Evolutionary conservation across 2,113 vertebrate species (phyloP).

Genomic region (Amazona vittata): DNA sequence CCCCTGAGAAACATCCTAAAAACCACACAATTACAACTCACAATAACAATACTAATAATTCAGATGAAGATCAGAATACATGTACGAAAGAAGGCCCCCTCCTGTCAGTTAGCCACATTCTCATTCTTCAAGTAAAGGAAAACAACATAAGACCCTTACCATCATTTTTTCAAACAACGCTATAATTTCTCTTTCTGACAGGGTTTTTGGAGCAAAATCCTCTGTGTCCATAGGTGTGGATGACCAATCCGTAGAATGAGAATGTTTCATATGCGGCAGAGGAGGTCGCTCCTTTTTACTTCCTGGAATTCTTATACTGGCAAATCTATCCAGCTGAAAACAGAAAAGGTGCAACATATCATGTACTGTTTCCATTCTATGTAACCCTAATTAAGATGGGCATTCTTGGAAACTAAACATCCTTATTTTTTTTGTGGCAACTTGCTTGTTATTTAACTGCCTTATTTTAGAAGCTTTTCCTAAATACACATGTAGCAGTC

Average conservation of each 20-base stretch:
- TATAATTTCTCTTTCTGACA: conserved; percentile 56
- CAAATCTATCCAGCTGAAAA: conserved; percentile 66
- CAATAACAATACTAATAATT: neutral
- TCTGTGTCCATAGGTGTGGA: neutral
- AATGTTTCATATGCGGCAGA: conserved; percentile 26
- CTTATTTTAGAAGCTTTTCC: neutral
- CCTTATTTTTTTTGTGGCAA: neutral
- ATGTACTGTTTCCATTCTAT: neutral
- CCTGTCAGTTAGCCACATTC: neutral
- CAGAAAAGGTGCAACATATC: neutral
- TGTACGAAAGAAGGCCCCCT: neutral
- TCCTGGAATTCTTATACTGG: conserved; percentile 63
- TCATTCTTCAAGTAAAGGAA: neutral
- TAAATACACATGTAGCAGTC: neutral
- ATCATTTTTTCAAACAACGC: conserved; percentile 64
- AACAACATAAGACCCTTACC: neutral
- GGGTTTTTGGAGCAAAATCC: conserved; percentile 23
- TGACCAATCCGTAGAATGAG: conserved; percentile 40
- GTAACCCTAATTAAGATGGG: neutral
- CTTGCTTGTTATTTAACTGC: neutral
- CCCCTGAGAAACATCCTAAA: neutral
- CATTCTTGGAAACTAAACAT: neutral
- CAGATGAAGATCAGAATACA: neutral
- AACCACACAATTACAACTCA: neutral
- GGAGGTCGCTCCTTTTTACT: conserved; percentile 62